Conservation (phyloP, 2,888 invertebrate species). For the Tenthredo notha region DNA sequence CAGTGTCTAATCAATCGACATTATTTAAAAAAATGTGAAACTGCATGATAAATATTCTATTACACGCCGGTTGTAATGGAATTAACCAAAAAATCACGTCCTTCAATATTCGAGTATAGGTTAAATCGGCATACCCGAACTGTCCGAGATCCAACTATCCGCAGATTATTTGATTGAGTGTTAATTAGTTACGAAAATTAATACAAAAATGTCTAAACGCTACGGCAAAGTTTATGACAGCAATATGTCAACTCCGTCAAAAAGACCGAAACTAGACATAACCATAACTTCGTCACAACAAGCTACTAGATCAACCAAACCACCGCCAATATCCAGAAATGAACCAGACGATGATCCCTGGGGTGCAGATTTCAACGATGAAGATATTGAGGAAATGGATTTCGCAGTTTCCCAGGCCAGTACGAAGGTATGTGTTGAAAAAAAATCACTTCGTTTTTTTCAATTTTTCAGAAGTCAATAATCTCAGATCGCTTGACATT, state of each 20-base stretch:
- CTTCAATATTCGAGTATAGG: conserved; percentile 15
- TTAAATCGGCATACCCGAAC: not conserved
- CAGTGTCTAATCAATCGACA: not conserved
- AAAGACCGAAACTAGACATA: conserved; percentile 62
- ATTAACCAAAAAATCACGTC: not conserved
- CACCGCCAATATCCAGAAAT: not conserved
- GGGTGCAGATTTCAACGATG: conserved; percentile 73
- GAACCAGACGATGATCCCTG: conserved; percentile 64
- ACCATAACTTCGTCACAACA: conserved; percentile 40
- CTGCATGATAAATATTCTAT: not conserved
- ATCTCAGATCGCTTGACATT: not conserved
- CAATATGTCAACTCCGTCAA: conserved; percentile 60
- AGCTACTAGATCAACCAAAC: not conserved
- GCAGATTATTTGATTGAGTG: not conserved
- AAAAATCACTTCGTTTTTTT: not conserved
- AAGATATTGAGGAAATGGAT: conserved; percentile 72
- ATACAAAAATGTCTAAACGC: conserved; percentile 65
- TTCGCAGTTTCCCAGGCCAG: conserved; percentile 70
- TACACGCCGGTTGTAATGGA: conserved; percentile 14
- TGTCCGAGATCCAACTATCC: not conserved
- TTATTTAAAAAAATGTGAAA: not conserved
- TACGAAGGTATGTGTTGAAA: not conserved
- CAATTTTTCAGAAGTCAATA: not conserved
- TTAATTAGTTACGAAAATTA: not conserved
- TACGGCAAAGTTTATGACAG: conserved; percentile 58